Percentiles rank a stretch among this genome's conserved stretches.
phyloP scores from a whole-genome alignment of 2,113 vertebrate species.

The Gymnobelideus leadbeateri region DNA sequence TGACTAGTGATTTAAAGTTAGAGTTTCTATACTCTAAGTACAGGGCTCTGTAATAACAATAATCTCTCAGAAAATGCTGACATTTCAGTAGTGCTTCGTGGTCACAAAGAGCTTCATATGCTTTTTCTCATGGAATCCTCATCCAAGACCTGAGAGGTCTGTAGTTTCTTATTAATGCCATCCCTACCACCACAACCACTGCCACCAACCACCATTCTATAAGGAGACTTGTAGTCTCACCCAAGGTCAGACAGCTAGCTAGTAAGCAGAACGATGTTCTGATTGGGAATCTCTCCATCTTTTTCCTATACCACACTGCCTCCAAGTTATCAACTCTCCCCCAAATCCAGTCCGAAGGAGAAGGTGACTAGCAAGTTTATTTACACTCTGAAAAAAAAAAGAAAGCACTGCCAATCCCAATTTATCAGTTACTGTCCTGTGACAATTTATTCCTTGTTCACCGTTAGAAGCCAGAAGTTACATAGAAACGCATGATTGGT shows the following conservation, averaged over 20 bases:
- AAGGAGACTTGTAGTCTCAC: background rate
- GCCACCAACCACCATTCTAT: background rate
- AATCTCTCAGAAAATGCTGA: background rate
- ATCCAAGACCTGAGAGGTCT: background rate
- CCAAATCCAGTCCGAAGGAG: conserved; percentile 77
- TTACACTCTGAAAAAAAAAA: conserved; percentile 86
- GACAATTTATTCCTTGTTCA: conserved; percentile 92
- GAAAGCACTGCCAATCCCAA: conserved; percentile 89
- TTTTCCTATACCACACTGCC: background rate
- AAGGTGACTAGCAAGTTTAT: conserved; percentile 86
- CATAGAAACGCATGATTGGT: conserved; percentile 89
- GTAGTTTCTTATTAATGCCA: background rate
- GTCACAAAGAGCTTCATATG: background rate
- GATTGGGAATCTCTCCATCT: background rate
- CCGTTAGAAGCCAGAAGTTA: conserved; percentile 89
- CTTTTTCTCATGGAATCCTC: background rate
- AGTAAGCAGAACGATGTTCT: background rate
- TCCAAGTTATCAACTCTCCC: conserved; percentile 43
- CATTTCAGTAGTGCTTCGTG: background rate
- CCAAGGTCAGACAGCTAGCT: background rate
- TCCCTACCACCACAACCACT: background rate
- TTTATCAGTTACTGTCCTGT: conserved; percentile 91
- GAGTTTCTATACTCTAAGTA: background rate
- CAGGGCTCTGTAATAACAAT: background rate
- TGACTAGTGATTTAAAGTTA: background rate